phyloP scores from a whole-genome alignment of 2,888 invertebrate genomes.

The Caenorhabditis panamensis region DNA sequence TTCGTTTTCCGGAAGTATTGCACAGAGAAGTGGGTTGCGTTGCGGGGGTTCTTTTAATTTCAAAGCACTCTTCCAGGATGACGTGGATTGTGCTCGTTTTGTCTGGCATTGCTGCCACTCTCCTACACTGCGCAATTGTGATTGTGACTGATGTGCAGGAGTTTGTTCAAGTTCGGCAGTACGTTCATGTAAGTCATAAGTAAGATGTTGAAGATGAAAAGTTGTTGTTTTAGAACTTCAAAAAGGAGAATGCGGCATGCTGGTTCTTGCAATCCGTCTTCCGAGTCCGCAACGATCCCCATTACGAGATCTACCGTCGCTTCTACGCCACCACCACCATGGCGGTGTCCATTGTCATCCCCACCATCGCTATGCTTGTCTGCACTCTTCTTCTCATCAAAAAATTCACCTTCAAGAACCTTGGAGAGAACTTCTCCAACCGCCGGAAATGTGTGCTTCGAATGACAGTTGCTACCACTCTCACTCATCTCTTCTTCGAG shows the following conservation, averaged over 20 bases:
- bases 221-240: conserved; percentile 35
- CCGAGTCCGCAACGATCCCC: conserved; percentile 52
- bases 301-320: conserved; percentile 55
- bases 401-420: conserved; percentile 67
- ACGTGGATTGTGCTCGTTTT: conserved; percentile 64
- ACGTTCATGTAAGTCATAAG: conserved; percentile 17
- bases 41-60: neutral
- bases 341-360: conserved; percentile 75
- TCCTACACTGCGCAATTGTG: conserved; percentile 61
- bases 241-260: conserved; percentile 45
- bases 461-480: conserved; percentile 78
- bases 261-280: conserved; percentile 63
- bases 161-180: conserved; percentile 40
- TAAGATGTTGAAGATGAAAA: neutral
- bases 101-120: conserved; percentile 56
- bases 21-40: conserved; percentile 62
- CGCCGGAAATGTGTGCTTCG: conserved; percentile 78
- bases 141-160: conserved; percentile 57
- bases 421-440: conserved; percentile 77
- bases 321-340: conserved; percentile 73
- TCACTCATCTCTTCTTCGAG: conserved; percentile 77
- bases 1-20: conserved; percentile 78
- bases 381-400: conserved; percentile 74
- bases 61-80: conserved; percentile 30
- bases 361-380: conserved; percentile 77